Evolutionary conservation across 2,113 vertebrate species (phyloP), one percentile per base, ranked within the genome.

Genomic region (Nerophis lumbriciformis): DNA sequence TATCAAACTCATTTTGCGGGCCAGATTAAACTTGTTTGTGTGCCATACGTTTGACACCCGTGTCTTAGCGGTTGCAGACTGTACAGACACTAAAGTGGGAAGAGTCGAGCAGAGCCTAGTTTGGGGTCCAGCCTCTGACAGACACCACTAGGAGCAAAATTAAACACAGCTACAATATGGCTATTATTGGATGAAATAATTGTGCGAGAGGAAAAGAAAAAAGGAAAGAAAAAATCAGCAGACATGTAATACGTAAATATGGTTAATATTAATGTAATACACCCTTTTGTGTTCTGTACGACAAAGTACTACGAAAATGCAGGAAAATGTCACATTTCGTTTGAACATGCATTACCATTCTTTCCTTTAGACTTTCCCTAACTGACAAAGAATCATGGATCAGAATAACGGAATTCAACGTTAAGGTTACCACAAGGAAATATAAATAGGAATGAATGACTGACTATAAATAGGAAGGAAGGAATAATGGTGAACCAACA

Each of bases 281-380:
- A 48, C 65, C 61, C 37, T 44, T 50, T 55, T 72, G 37, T 44
- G 19, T 66, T 49, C 2, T 21, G 16, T 42, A 67, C 83, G 77
- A 86, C 71, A 81, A 86, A 83, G 82, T 82, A 83, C 78, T 75
- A 80, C 78, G 56, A 71, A 78, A 79, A 62, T 68, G 66, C 61
- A 59, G 72, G 58, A 78, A 76, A 69, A 73, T 62, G 53, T 82
- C 71, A 65, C 44, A 37, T 78, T 83, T 75, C 72, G 78, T 19
- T 19, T 19, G 19, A 19, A 77, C 53, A 36, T 70, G 72, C 36
- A 45, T 71, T 52, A 66, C 67, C 67, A 76, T 35, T 71, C 75
- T 85, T 83, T 85, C 76, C 79, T 79, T 68, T 61, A 61, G 59
- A 63, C 71, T 77, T 60, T 77, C 62, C 66, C 67, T 63, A 37